Percentiles rank a stretch among this genome's conserved stretches.
Evolutionary conservation across 2,888 invertebrate genomes (phyloP).

Genomic region (Sarcophaga rosellei): DNA sequence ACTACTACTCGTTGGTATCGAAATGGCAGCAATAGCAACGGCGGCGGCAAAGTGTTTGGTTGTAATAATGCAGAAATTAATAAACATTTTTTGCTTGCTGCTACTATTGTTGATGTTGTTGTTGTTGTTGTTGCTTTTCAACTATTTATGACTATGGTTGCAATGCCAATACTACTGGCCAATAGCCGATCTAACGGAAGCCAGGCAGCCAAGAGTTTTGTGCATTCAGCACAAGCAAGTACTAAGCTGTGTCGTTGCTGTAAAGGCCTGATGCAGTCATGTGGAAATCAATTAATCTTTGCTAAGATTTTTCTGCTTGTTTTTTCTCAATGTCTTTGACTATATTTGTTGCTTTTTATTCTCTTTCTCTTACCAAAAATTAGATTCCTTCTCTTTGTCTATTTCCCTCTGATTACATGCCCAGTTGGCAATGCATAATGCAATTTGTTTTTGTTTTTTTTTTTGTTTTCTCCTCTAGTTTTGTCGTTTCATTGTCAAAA

Average conservation of each 20-base stretch:
- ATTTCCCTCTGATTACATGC: slow-evolving; percentile 55
- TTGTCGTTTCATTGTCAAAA: slow-evolving; percentile 29
- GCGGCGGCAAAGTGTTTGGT: slow-evolving; percentile 31
- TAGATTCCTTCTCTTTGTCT: slow-evolving; percentile 31
- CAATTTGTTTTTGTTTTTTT: slow-evolving; percentile 1
- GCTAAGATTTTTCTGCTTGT: slow-evolving; percentile 48
- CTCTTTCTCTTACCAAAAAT: slow-evolving; percentile 28
- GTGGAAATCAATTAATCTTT: slow-evolving; percentile 67
- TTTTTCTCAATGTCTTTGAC: slow-evolving; percentile 55
- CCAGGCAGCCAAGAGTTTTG: neutral
- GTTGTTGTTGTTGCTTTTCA: neutral
- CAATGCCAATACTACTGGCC: slow-evolving; percentile 13
- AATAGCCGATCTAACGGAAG: no score
- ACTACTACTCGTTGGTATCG: neutral
- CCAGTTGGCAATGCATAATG: slow-evolving; percentile 52
- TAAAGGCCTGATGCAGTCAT: slow-evolving; percentile 60
- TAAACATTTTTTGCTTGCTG: slow-evolving; percentile 31
- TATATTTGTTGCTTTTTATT: neutral
- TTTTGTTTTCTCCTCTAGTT: no score
- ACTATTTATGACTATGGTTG: slow-evolving; percentile 9
- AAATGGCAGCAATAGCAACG: slow-evolving; percentile 36
- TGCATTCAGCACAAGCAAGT: neutral
- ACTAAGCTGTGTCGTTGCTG: slow-evolving; percentile 25
- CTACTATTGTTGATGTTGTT: no score
- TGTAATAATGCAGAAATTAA: slow-evolving; percentile 56